Evolutionary conservation across 2,797 vertebrate genomes (phyloP), one percentile per base, ranked within the genome.

Genomic region (Amazona ochrocephala): DNA sequence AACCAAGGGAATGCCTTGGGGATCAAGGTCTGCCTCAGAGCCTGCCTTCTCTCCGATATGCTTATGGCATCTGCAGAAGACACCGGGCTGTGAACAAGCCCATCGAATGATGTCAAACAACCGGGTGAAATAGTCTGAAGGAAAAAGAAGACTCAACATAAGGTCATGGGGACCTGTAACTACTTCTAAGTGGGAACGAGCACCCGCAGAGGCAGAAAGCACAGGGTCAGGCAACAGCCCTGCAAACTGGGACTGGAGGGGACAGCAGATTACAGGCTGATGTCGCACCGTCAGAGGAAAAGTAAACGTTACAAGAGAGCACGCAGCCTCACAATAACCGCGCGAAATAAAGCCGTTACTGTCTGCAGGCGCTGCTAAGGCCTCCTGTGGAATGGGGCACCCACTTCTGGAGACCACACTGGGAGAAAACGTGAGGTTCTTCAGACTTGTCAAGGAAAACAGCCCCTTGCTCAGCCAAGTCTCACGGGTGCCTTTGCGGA

Each of bases 261-360:
- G n/a, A 71, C 17, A 50, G 39, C 73, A 62, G 16, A 13, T 37
- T 27, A 32, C 60, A 74, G 34, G 26, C 0, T 39, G 48, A 42
- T 29, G 24, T 15, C 51, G 39, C 39, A 15, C 20, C 20, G 5
- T 24, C 5, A 20, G 50, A 48, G 68, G 29, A 32, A 18, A 51
- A 53, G 51, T 9, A 73, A 39, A 56, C 3, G 1, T 50, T 23
- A 68, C 74, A 74, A 34, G 8, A 30, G 10, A 11, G 41, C 15
- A n/a, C 1, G 16, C 0, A 12, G 11, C 20, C 44, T 15, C 24
- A 32, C 8, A 58, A 45, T 11, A 17, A n/a, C 9, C 4, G 29
- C 0, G 6, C 34, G 50, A 53, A 87, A 84, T 22, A 41, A 67
- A 91, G 21, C 11, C 81, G 66, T 78, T 14, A 15, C 19, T 48